A percentile compares a stretch with the other conserved stretches of the same genome.
Conservation (phyloP, 2,113 vertebrate species). For the Rafetus swinhoei region DNA sequence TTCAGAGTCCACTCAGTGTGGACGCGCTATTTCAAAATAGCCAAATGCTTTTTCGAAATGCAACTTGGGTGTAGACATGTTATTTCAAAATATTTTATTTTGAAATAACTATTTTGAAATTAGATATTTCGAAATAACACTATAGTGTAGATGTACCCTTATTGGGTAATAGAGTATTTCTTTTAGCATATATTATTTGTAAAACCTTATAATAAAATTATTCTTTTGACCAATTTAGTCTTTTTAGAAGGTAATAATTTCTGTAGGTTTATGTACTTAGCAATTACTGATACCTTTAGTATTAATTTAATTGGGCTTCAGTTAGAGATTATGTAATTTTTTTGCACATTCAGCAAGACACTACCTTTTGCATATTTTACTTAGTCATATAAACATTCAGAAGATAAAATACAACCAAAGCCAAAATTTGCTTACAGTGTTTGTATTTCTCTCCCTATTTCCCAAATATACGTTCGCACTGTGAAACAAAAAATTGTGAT, state of each 20-base stretch:
- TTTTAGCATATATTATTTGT: background rate
- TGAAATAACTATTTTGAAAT: too few species aligned
- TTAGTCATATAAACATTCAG: background rate
- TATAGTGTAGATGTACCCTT: too few species aligned
- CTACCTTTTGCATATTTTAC: conserved; percentile 25
- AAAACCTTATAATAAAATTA: background rate
- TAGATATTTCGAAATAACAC: too few species aligned
- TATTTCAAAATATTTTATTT: too few species aligned
- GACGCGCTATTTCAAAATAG: too few species aligned
- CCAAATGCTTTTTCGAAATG: too few species aligned
- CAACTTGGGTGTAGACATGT: too few species aligned
- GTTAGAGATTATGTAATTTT: conserved; percentile 51
- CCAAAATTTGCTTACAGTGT: background rate
- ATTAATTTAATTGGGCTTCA: conserved; percentile 62
- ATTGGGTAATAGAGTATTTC: conserved; percentile 1
- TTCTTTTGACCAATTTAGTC: conserved; percentile 51
- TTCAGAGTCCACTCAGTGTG: too few species aligned
- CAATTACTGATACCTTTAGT: conserved; percentile 62
- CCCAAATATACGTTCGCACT: background rate
- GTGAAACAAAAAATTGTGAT: background rate
- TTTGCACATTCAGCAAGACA: background rate
- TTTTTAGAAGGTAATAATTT: conserved; percentile 53
- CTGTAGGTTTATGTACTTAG: conserved; percentile 31
- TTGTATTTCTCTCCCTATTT: conserved; percentile 22
- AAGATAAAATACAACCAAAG: conserved; percentile 34